Percentiles rank a stretch among this genome's conserved stretches.
These are phyloP conservation scores for Procambarus virginalis DNA, from an alignment of 1,140 invertebrate genomes.

Conservation along the genomic window DNA sequence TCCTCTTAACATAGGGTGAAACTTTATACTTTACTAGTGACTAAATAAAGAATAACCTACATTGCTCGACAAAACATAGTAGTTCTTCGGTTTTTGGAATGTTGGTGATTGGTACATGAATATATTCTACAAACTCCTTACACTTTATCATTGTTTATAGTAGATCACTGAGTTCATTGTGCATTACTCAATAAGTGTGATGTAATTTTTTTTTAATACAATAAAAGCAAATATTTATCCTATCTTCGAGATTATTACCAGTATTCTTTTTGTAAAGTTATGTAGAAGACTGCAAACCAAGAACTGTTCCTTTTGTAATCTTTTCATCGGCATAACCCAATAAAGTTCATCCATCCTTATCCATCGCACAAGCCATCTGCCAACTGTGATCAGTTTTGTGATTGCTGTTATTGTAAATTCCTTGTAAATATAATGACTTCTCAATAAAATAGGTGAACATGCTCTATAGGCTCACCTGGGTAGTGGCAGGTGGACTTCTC, in stretches of 20 bases:
- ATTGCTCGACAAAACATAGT: not conserved
- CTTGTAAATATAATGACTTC: constrained; percentile 42
- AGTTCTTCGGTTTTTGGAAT: constrained; percentile 8
- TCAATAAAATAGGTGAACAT: constrained; percentile 66
- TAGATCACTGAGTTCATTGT: constrained; percentile 12
- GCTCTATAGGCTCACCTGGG: constrained; percentile 42
- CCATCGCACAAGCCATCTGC: constrained; percentile 40
- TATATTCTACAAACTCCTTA: constrained; percentile 12
- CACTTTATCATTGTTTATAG: constrained; percentile 19
- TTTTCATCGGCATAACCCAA: constrained; percentile 48
- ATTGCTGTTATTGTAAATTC: constrained; percentile 53
- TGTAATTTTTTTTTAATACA: constrained; percentile 54
- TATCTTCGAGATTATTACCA: constrained; percentile 28
- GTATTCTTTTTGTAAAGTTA: constrained; percentile 33
- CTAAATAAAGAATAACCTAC: constrained; percentile 30
- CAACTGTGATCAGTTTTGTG: constrained; percentile 49
- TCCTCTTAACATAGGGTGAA: constrained; percentile 17
- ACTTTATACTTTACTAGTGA: constrained; percentile 25
- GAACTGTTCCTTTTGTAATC: constrained; percentile 45
- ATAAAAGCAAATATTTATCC: constrained; percentile 47
- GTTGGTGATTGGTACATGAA: constrained; percentile 6
- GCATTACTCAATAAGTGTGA: constrained; percentile 11
- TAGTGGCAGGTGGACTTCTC: constrained; percentile 30
- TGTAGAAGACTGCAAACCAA: constrained; percentile 38
- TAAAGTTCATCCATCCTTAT: constrained; percentile 60